Evolutionary conservation across 2,113 vertebrate species (phyloP).

Genomic region (Brienomyrus brachyistius): DNA sequence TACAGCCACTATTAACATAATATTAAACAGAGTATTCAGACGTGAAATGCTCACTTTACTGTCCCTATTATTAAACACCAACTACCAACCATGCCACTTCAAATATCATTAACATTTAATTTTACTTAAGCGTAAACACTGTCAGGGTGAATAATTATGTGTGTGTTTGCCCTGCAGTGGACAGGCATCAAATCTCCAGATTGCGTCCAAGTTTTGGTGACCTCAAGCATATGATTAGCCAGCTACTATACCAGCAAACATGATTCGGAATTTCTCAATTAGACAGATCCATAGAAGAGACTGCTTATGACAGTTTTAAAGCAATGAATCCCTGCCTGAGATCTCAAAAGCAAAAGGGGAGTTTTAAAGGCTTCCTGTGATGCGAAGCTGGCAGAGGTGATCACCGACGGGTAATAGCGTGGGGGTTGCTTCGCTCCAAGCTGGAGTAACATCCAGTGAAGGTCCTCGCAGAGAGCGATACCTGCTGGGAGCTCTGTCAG

Average conservation of each 20-base stretch:
- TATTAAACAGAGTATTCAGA: not conserved
- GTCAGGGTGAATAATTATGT: not conserved
- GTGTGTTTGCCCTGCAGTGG: not conserved
- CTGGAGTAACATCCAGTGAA: not conserved
- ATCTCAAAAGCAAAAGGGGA: not conserved
- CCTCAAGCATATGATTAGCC: not conserved
- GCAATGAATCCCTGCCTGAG: not conserved
- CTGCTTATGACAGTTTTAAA: not conserved
- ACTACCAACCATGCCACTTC: not conserved
- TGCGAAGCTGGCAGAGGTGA: not conserved
- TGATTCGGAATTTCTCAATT: not conserved
- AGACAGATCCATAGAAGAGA: not conserved
- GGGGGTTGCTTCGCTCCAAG: not conserved
- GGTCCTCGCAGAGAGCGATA: slow-evolving; percentile 12
- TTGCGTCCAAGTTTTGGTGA: not conserved
- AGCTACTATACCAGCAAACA: not conserved
- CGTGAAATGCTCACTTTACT: not conserved
- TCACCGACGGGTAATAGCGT: not conserved
- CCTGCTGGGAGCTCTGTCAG: slow-evolving; percentile 28
- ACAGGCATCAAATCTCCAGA: not conserved
- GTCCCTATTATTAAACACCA: not conserved
- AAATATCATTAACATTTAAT: not conserved
- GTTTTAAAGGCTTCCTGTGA: slow-evolving; percentile 5
- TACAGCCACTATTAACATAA: not conserved
- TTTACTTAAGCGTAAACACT: not conserved